phyloP scores from a whole-genome alignment of 2,888 invertebrate genomes.

The Rhagium mordax region DNA sequence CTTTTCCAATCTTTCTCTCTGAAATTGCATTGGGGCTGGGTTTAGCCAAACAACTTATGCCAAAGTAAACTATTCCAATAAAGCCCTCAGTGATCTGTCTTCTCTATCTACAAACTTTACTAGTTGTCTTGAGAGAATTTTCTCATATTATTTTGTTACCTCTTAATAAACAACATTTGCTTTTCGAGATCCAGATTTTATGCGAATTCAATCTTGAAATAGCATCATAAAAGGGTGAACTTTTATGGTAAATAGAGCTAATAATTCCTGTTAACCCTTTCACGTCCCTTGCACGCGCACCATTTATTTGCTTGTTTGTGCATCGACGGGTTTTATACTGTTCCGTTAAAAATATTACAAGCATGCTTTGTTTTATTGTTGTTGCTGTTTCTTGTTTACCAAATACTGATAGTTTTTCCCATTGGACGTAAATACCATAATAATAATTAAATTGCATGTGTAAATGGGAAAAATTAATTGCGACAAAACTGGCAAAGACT shows the following conservation, averaged over 20 bases:
- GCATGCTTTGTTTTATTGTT: constrained; percentile 21
- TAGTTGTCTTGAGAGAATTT: neutral
- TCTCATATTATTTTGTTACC: neutral
- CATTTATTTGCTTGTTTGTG: constrained; percentile 14
- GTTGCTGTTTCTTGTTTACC: neutral
- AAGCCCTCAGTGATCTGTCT: neutral
- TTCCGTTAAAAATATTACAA: constrained; percentile 12
- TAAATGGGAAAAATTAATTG: constrained; percentile 16
- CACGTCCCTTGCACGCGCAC: constrained; percentile 2
- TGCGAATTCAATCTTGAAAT: neutral
- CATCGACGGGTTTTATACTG: neutral
- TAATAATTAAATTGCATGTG: constrained; percentile 21
- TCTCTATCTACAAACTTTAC: neutral
- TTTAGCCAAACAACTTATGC: neutral
- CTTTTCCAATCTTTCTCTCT: neutral
- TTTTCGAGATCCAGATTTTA: neutral
- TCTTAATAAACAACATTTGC: neutral
- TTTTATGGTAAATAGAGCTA: constrained; percentile 10
- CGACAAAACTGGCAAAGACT: neutral
- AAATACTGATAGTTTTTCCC: constrained; percentile 17
- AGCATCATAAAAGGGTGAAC: neutral
- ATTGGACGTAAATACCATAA: no score
- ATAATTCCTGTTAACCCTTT: neutral
- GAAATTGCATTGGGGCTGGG: neutral
- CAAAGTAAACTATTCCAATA: neutral